These are phyloP conservation scores for Melopsittacus undulatus DNA, from an alignment of 2,797 vertebrate genomes.

Conservation along the genomic window DNA sequence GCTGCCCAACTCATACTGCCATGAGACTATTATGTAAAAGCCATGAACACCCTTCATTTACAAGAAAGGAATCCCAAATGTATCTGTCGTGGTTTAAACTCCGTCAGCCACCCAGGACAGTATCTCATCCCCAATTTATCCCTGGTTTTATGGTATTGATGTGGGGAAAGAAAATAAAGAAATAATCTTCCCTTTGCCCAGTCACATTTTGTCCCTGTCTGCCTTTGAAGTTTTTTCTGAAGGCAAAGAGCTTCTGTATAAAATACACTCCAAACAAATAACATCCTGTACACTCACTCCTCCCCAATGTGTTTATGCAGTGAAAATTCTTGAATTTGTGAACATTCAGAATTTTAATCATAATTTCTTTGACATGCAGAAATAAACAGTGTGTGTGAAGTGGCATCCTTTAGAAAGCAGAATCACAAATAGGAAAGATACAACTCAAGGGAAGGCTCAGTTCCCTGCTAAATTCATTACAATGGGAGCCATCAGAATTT, in stretches of 20 bases:
- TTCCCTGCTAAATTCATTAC: constrained; percentile 69
- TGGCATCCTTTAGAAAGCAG: constrained; percentile 42
- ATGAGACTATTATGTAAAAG: neutral
- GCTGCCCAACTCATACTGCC: neutral
- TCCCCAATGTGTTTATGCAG: neutral
- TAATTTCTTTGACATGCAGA: constrained; percentile 66
- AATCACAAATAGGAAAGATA: constrained; percentile 32
- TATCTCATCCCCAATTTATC: neutral
- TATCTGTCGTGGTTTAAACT: neutral
- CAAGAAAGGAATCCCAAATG: neutral
- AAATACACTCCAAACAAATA: constrained; percentile 1
- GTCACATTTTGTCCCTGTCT: neutral
- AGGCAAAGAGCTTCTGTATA: neutral
- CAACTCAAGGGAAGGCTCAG: constrained; percentile 34
- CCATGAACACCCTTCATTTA: neutral
- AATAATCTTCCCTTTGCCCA: neutral
- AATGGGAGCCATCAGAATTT: constrained; percentile 60
- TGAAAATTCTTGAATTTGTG: neutral
- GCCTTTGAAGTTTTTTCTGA: constrained; percentile 38
- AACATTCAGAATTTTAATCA: constrained; percentile 63
- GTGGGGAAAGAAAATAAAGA: neutral
- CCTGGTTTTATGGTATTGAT: neutral
- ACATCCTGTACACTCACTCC: neutral
- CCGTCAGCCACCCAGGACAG: too few species aligned
- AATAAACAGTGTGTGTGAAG: constrained; percentile 56